Evolutionary conservation across 2,888 invertebrate genomes (phyloP).

Genomic region (Alloscopus bannaensis): DNA sequence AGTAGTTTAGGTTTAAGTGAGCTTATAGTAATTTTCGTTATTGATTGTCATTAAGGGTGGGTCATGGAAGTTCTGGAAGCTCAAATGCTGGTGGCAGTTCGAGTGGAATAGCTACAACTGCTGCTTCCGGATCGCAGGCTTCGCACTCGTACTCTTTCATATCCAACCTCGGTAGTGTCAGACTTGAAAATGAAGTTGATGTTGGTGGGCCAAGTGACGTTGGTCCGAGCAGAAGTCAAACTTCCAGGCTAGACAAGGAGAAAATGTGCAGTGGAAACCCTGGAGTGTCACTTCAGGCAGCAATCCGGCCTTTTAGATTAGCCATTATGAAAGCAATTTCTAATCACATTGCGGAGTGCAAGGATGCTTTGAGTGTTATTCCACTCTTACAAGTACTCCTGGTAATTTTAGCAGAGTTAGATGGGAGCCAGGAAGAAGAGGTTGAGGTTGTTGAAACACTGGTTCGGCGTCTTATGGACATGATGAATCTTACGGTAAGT

Average conservation of each 20-base stretch:
- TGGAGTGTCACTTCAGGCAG: constrained; percentile 35
- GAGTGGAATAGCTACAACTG: constrained; percentile 45
- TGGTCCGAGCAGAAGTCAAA: constrained; percentile 6
- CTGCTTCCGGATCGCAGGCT: constrained; percentile 38
- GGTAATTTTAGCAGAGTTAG: constrained; percentile 72
- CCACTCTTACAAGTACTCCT: constrained; percentile 72
- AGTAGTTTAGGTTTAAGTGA: background rate
- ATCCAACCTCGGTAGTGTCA: constrained; percentile 25
- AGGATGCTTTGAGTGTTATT: constrained; percentile 70
- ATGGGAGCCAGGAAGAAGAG: constrained; percentile 71
- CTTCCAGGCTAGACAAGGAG: constrained; percentile 23
- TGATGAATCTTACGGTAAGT: constrained; percentile 71
- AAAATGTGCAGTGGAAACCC: constrained; percentile 25
- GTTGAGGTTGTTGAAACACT: constrained; percentile 67
- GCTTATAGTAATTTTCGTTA: background rate
- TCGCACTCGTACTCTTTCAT: constrained; percentile 39
- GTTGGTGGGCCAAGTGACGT: background rate
- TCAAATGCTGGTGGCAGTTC: constrained; percentile 72
- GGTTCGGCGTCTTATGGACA: constrained; percentile 65
- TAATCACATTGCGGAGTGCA: constrained; percentile 62
- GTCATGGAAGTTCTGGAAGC: constrained; percentile 72
- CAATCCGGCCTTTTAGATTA: constrained; percentile 67
- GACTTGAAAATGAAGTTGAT: constrained; percentile 35
- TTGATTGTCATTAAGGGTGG: constrained; percentile 64
- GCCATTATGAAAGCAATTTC: constrained; percentile 72